Evolutionary conservation across 1,140 invertebrate species (phyloP).

Genomic region (Brachionus angularis): DNA sequence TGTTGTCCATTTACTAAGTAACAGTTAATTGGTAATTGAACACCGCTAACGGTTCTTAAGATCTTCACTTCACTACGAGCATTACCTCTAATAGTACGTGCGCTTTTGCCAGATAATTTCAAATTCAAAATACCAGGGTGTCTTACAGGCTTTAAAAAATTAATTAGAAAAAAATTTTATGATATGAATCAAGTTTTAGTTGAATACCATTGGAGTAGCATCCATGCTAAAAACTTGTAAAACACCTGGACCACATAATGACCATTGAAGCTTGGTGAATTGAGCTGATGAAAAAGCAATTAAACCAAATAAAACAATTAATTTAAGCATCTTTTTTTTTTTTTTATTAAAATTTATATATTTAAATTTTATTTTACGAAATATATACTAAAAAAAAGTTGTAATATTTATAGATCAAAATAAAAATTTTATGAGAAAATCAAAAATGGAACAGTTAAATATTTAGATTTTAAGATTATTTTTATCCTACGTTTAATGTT

Average conservation of each 20-base stretch:
- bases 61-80: slow-evolving; percentile 15
- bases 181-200: neutral
- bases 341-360: neutral
- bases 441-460: no score
- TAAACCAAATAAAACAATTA: slow-evolving; percentile 19
- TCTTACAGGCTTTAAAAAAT: neutral
- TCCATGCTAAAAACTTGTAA: slow-evolving; percentile 9
- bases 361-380: no score
- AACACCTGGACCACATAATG: slow-evolving; percentile 18
- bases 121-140: slow-evolving; percentile 27
- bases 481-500: no score
- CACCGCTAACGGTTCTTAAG: neutral
- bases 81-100: slow-evolving; percentile 24
- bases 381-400: no score
- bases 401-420: no score
- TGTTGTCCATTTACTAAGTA: slow-evolving; percentile 39
- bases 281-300: slow-evolving; percentile 3
- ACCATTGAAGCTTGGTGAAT: slow-evolving; percentile 18
- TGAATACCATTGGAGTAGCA: neutral
- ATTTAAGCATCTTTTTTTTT: slow-evolving; percentile 26
- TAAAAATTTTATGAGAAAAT: no score
- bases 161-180: neutral
- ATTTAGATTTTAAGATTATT: no score
- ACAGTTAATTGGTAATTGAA: slow-evolving; percentile 26
- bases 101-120: slow-evolving; percentile 4